Base-by-base conservation (phyloP, 2,113 vertebrate genomes). In the Delphinapterus leucas region DNA sequence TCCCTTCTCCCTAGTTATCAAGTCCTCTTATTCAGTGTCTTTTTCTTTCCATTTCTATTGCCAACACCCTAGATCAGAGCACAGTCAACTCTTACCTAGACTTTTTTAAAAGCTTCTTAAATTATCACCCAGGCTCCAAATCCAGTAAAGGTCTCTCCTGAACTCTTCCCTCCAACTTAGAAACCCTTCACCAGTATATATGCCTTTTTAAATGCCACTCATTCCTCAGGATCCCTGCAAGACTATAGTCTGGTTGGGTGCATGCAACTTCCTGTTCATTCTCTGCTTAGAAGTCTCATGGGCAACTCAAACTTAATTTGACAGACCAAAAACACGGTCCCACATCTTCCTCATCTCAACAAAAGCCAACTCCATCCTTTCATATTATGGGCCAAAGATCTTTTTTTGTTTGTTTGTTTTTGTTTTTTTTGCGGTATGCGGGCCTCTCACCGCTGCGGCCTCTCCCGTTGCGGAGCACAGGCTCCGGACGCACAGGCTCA, bases 21-120 rank as follows among this genome's bases (percentile, higher is more conserved):
- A 84, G 90, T 53, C 94, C 74, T 90, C 86, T 97, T 92, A 41
- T 68, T 97, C 65, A 95, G 94, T 94, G 87, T 95, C 74, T 70
- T 87, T 97, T 96, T 97, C 95, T 97, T 98, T 98, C 96, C 98
- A 90, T 87, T 79, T 95, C 65, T 92, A 67, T 38, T 87, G 94
- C 97, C 97, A 98, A 65, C 65, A 85, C 80, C n/a, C 93, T 92
- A 96, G 95, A 96, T 97, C 92, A 93, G 61, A 92, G 90, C 92
- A 93, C 86, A 44, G 61, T 61, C 83, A 80, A 67, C 92, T 79
- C 92, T 85, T n/a, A 83, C 60, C 60, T 38, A 47, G 33, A 92
- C 84, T 80, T 95, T 84, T 93, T 63, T 61, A 88, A 96, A 60
- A 82, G 55, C 83, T 90, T 68, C 95, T 94, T 95, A 68, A 91